Evolutionary conservation across 2,888 invertebrate species (phyloP), one percentile per base, ranked within the genome.

Genomic region (Noctua fimbriata): DNA sequence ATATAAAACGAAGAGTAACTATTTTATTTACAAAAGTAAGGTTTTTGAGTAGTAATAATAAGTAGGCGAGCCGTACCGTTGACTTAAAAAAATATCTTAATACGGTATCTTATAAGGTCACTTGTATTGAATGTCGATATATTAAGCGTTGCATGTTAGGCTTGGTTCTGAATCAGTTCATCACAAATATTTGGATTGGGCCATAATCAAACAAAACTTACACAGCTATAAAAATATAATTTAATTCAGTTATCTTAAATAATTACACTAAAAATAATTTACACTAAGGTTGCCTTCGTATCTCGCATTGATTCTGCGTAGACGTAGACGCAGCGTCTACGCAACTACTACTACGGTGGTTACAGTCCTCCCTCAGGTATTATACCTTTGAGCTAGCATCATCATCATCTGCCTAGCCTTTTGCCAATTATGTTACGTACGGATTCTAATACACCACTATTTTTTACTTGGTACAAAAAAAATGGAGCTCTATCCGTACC

Each of bases 161-260:
- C 60, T 60, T 60, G 28, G 28, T 60, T 60, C 60, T 60, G 16
- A 28, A 16, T 60, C 28, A 60, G 16, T 60, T 16, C 9, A 60
- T 28, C 28, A 18, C 7, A 9, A 60, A 28, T 28, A 32, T 32
- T 32, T 32, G 14, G 0, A 7, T 66, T 14, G 24, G 28, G 7
- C 18, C 9, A 44, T 10, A 86, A 24, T 69, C 1, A 67, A 84
- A 78, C 18, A 63, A 4, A 74, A 28, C 10, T 63, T n/a, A 36
- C 24, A 36, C 3, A 41, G 12, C 44, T 69, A 49, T 74, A 84
- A 67, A 83, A 74, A 71, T 78, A 78, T 83, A 69, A 78, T 84
- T 87, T 73, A 67, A 55, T 72, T 77, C 16, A 69, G 49, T 84
- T 63, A 21, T 1, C 24, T 73, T 79, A 72, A 76, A 67, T 87